A percentile compares a stretch with the other conserved stretches of the same genome.
phyloP scores from a whole-genome alignment of 2,113 vertebrate species.

The Nothocercus julius region DNA sequence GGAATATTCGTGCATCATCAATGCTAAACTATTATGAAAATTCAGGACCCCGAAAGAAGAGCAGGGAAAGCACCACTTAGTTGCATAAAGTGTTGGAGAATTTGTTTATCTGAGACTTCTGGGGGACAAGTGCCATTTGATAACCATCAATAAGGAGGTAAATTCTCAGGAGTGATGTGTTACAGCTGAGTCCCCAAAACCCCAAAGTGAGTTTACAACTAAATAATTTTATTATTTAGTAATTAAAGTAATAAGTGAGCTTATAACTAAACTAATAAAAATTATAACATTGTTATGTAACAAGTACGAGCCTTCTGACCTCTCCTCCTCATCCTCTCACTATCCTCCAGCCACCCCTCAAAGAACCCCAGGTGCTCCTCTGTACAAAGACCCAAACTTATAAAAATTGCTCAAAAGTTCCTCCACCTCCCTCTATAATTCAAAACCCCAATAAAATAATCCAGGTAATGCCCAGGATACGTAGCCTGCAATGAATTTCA shows the following conservation, averaged over 20 bases:
- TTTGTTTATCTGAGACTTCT: background rate
- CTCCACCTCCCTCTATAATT: background rate
- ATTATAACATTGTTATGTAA: background rate
- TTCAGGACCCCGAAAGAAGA: background rate
- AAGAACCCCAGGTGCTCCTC: background rate
- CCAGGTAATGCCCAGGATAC: background rate
- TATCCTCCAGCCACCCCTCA: background rate
- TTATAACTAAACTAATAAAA: background rate
- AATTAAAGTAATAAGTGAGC: background rate
- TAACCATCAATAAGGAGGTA: rapidly evolving
- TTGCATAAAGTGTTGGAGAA: background rate
- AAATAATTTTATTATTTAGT: too few species aligned
- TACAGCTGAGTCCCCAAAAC: background rate
- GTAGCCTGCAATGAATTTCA: background rate
- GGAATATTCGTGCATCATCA: background rate
- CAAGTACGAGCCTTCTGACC: background rate
- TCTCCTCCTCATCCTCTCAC: background rate
- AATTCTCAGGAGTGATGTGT: background rate
- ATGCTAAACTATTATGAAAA: background rate
- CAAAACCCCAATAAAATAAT: background rate
- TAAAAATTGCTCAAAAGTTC: background rate
- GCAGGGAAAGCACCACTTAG: background rate
- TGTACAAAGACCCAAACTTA: background rate
- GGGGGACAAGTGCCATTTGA: background rate
- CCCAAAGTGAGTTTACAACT: background rate